Base-by-base conservation (phyloP, 2,113 vertebrate genomes). In the Onychostruthus taczanowskii region DNA sequence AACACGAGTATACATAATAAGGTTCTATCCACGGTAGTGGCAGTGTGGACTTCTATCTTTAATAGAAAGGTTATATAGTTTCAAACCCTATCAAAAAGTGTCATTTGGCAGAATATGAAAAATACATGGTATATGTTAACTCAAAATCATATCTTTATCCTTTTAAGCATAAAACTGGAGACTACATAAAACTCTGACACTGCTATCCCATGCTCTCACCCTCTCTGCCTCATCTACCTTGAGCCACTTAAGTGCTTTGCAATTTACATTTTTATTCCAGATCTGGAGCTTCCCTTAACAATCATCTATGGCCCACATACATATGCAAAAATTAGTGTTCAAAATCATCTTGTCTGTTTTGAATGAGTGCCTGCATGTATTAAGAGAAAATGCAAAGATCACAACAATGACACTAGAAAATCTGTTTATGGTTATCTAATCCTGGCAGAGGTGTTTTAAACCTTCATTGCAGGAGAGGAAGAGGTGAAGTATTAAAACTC, bases 21-120 rank as follows among this genome's bases (percentile, higher is more conserved):
- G 1, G 5, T 47, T 75, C 22, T 76, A 13, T 22, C 18, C 6
- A 31, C 0, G 0, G 11, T 30, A 61, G 16, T 12, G 11, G 9
- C n/a, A 81, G 10, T 16, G 8, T 73, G 28, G 35, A 56, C 12
- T 77, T 47, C 22, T 64, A 2, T 46, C n/a, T 55, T 72, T 66
- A 35, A 52, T 6, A 55, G 33, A 61, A 89, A 44, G 7, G 4
- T 30, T 4, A 52, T 24, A 17, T 15, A 44, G 13, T 3, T 67
- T 90, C 52, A 69, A 84, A 35, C 4, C 2, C 10, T 49, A 47
- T 10, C 4, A 81, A 53, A 37, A 74, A 55, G 2, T 30, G 3
- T 19, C 6, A 70, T 76, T 66, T 73, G 20, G 1, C 35, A 19
- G 8, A 13, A 4, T 74, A 31, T 35, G 23, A 26, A 26, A 79